These are phyloP conservation scores for Drosophila tsacasi DNA, from an alignment of 1,140 invertebrate genomes.

Conservation along the genomic window DNA sequence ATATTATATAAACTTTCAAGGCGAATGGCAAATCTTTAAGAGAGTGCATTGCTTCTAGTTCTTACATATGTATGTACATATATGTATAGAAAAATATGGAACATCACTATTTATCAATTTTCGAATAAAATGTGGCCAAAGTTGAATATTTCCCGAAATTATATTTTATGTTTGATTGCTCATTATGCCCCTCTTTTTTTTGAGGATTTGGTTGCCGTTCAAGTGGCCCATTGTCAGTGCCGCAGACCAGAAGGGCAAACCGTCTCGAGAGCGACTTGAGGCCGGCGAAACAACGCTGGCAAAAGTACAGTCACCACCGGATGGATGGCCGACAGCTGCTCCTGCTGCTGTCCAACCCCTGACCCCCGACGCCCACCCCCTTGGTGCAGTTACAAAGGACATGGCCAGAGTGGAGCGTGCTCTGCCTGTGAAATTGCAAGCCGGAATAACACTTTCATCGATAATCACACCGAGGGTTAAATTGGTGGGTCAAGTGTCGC, in stretches of 20 bases:
- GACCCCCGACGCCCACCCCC: not conserved
- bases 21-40: not conserved
- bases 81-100: too few relatives aligned
- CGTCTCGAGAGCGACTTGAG: conserved; percentile 48
- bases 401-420: conserved; percentile 27
- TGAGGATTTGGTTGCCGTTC: not conserved
- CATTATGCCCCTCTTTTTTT: conserved; percentile 13
- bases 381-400: conserved; percentile 12
- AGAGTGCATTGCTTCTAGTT: too few relatives aligned
- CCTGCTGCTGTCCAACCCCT: conserved; percentile 5
- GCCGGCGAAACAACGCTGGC: not conserved
- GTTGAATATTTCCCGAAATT: not conserved
- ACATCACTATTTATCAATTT: not conserved
- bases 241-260: conserved; percentile 40
- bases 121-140: not conserved
- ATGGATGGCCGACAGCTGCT: not conserved
- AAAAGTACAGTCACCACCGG: conserved; percentile 38
- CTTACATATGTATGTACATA: too few relatives aligned
- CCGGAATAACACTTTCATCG: conserved; percentile 44
- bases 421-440: conserved; percentile 27
- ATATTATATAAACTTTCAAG: not conserved
- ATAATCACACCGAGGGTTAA: conserved; percentile 70
- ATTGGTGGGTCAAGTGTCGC: conserved; percentile 60
- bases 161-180: conserved; percentile 1
- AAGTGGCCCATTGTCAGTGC: conserved; percentile 42